These are phyloP conservation scores for Iguana delicatissima DNA, from an alignment of 2,797 vertebrate species.

Conservation along the genomic window DNA sequence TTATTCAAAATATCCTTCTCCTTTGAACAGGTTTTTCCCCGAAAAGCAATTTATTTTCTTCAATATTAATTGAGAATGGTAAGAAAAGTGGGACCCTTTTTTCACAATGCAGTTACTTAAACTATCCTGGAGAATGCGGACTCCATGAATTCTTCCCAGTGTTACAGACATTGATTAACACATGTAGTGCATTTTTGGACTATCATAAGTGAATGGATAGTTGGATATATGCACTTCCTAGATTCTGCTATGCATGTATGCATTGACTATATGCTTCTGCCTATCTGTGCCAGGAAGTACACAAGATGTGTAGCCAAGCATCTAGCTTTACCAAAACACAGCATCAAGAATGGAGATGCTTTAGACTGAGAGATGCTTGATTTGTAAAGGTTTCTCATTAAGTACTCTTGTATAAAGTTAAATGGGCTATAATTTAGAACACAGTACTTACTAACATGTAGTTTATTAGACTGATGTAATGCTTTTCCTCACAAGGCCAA, in stretches of 20 bases:
- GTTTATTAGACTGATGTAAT: neutral
- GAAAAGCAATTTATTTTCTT: too few relatives aligned
- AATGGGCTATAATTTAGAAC: neutral
- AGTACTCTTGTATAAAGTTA: neutral
- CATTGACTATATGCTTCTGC: neutral
- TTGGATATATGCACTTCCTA: neutral
- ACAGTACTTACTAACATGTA: neutral
- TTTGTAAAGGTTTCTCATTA: neutral
- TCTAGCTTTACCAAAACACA: neutral
- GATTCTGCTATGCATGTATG: neutral
- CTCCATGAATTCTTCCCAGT: neutral
- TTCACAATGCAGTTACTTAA: neutral
- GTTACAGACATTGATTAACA: neutral
- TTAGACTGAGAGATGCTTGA: neutral
- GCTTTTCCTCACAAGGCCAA: neutral
- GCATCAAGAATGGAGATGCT: neutral
- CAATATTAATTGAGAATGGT: too few relatives aligned
- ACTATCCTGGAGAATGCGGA: neutral
- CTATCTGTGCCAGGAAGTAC: neutral
- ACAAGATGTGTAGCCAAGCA: neutral
- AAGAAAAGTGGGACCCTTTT: too few relatives aligned
- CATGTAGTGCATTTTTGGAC: neutral
- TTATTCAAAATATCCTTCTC: neutral
- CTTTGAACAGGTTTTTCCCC: neutral
- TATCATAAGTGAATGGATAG: neutral